These are phyloP conservation scores for Craniophora ligustri DNA, from an alignment of 2,888 invertebrate species.

Conservation along the genomic window DNA sequence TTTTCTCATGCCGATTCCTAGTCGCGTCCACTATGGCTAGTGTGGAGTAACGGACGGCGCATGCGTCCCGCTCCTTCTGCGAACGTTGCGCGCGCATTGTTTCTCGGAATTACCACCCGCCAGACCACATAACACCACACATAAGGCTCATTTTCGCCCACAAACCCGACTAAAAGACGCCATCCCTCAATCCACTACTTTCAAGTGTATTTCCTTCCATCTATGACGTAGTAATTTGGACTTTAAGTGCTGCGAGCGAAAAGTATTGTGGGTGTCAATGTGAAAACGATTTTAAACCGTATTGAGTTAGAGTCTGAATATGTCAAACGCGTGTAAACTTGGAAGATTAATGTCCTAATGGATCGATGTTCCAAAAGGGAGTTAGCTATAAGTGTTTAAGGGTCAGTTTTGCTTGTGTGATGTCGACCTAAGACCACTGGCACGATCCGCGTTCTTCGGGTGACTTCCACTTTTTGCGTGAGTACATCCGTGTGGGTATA, in stretches of 20 bases:
- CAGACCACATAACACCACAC: conserved; percentile 75
- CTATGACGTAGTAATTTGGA: conserved; percentile 68
- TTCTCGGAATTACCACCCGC: conserved; percentile 82
- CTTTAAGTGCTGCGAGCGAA: conserved; percentile 62
- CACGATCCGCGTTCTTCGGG: conserved; percentile 85
- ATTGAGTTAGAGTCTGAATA: conserved; percentile 71
- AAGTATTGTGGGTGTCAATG: conserved; percentile 58
- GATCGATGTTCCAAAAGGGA: conserved; percentile 66
- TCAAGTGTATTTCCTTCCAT: conserved; percentile 74
- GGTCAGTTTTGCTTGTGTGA: conserved; percentile 71
- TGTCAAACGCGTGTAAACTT: conserved; percentile 61
- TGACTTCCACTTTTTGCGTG: conserved; percentile 83
- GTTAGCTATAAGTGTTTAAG: conserved; percentile 67
- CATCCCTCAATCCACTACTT: conserved; percentile 73
- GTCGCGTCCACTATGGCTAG: conserved; percentile 74
- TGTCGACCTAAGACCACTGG: conserved; percentile 63
- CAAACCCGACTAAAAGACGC: conserved; percentile 68
- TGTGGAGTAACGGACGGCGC: conserved; percentile 77
- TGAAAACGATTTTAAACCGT: conserved; percentile 74
- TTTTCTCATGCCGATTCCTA: conserved; percentile 84
- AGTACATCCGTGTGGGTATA: conserved; percentile 78
- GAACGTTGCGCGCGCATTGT: conserved; percentile 81
- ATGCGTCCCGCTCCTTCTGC: conserved; percentile 82
- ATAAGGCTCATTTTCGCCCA: conserved; percentile 72
- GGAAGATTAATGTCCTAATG: conserved; percentile 75